Evolutionary conservation across 2,113 vertebrate genomes (phyloP).

Genomic region (Pluvianellus socialis): DNA sequence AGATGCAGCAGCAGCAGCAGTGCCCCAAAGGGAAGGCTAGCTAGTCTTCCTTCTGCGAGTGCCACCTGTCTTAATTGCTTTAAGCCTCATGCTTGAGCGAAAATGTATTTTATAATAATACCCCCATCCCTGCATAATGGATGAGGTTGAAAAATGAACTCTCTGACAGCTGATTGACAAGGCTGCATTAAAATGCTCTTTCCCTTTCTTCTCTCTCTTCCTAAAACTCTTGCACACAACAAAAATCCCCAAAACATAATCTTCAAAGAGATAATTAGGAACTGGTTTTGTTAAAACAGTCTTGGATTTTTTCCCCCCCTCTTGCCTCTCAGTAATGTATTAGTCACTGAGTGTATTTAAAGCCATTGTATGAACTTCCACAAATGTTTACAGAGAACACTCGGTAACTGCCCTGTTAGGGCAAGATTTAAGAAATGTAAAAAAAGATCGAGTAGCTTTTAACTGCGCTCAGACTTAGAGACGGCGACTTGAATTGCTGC

Average conservation of each 20-base stretch:
- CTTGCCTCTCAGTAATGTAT: not conserved
- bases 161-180: slow-evolving; percentile 26
- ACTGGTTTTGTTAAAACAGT: not conserved
- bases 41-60: not conserved
- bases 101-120: slow-evolving; percentile 40
- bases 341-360: not conserved
- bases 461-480: not conserved
- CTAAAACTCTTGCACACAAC: not conserved
- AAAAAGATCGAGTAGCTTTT: not conserved
- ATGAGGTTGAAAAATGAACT: slow-evolving; percentile 39
- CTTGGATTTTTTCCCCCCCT: not conserved
- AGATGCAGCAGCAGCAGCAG: slow-evolving; percentile 7
- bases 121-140: slow-evolving; percentile 26
- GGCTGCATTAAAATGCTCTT: slow-evolving; percentile 22
- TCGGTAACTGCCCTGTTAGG: not conserved
- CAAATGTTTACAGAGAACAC: not conserved
- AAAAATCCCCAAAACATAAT: not conserved
- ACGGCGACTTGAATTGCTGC: not conserved
- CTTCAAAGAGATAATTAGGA: not conserved
- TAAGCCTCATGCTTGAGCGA: slow-evolving; percentile 2
- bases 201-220: not conserved
- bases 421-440: not conserved
- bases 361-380: not conserved
- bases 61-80: slow-evolving; percentile 34
- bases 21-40: not conserved